These are phyloP conservation scores for Apis mellifera DNA, from an alignment of 1,140 invertebrate genomes.

Conservation along the genomic window Amel_HAv3.1 CM009943.2:7774001-7774500, in stretches of 20 bases:
- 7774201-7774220: not conserved
- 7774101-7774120: constrained; percentile 20
- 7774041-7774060: constrained; percentile 72
- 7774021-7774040: constrained; percentile 74
- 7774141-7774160: constrained; percentile 38
- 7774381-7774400: no score
- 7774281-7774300: not conserved
- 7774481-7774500: no score
- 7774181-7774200: not conserved
- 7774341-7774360: no score
- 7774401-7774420: no score
- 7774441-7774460: no score
- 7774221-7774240: not conserved
- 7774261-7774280: not conserved
- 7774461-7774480: no score
- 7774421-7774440: no score
- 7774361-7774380: no score
- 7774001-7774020: constrained; percentile 79
- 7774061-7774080: not conserved
- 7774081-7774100: not conserved
- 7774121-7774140: constrained; percentile 60
- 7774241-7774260: not conserved
- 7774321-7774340: no score
- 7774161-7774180: not conserved
- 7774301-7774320: not conserved